Evolutionary conservation across 2,888 invertebrate species (phyloP).

Genomic region (Sinelater perroti): DNA sequence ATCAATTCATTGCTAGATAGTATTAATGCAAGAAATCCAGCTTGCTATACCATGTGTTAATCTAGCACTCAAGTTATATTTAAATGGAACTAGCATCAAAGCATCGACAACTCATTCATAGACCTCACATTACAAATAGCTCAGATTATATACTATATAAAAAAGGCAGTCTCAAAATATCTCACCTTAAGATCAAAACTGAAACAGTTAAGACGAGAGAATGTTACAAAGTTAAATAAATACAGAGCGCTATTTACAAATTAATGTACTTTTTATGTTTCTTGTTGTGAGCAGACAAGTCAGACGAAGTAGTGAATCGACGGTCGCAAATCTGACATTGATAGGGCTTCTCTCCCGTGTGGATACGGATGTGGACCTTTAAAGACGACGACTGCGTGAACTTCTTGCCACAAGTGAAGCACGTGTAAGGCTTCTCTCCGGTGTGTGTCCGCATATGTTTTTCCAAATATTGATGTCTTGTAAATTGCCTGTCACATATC

Average conservation of each 20-base stretch:
- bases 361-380: conserved; percentile 55
- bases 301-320: conserved; percentile 56
- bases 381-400: conserved; percentile 58
- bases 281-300: conserved; percentile 54
- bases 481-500: conserved; percentile 55
- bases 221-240: conserved; percentile 1
- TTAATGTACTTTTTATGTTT: conserved; percentile 57
- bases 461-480: conserved; percentile 65
- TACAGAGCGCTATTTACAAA: conserved; percentile 45
- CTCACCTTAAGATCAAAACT: neutral
- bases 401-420: conserved; percentile 55
- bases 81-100: too few species aligned
- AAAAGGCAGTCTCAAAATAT: conserved; percentile 24
- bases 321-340: conserved; percentile 55
- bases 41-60: too few species aligned
- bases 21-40: too few species aligned
- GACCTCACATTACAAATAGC: neutral
- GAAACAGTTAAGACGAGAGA: neutral
- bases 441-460: conserved; percentile 64
- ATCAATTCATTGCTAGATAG: too few species aligned
- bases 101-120: too few species aligned
- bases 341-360: conserved; percentile 58
- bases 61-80: too few species aligned
- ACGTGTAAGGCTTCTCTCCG: conserved; percentile 59
- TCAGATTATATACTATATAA: conserved; percentile 7